A percentile compares a stretch with the other conserved stretches of the same genome.
Conservation (phyloP, 2,888 invertebrate species). For the Blastobasis adustella region DNA sequence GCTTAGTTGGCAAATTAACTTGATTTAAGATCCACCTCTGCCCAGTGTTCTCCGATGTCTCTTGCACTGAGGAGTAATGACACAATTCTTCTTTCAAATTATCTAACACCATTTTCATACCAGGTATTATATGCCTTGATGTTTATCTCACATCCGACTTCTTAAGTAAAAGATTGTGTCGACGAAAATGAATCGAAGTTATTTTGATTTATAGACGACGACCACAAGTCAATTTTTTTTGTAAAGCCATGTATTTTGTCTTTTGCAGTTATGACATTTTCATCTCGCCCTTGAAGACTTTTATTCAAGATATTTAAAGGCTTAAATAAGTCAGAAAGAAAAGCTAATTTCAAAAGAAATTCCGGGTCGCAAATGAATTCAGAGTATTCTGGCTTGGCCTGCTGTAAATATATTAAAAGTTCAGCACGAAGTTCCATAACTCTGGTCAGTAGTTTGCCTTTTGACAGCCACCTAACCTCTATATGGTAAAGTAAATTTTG, state of each 20-base stretch:
- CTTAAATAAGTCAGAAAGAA: slow-evolving; percentile 18
- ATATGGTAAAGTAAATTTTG: slow-evolving; percentile 13
- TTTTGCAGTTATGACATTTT: slow-evolving; percentile 20
- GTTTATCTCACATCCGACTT: slow-evolving; percentile 14
- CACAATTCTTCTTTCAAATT: slow-evolving; percentile 17
- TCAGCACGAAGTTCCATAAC: slow-evolving; percentile 11
- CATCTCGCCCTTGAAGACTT: slow-evolving; percentile 16
- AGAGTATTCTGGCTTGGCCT: slow-evolving; percentile 10
- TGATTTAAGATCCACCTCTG: slow-evolving; percentile 12
- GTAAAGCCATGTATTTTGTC: slow-evolving; percentile 5
- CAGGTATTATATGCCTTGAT: slow-evolving; percentile 11
- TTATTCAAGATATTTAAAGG: slow-evolving; percentile 16
- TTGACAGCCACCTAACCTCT: slow-evolving; percentile 14
- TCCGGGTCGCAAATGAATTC: slow-evolving; percentile 13
- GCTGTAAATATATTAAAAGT: slow-evolving; percentile 4
- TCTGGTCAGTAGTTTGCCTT: slow-evolving; percentile 11
- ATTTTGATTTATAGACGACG: slow-evolving; percentile 5
- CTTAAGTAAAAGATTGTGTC: slow-evolving; percentile 14
- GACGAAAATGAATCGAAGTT: too few relatives aligned
- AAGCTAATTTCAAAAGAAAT: slow-evolving; percentile 21
- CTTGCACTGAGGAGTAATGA: slow-evolving; percentile 16
- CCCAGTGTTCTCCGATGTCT: slow-evolving; percentile 15
- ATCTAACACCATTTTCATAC: slow-evolving; percentile 12
- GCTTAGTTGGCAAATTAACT: slow-evolving; percentile 14
- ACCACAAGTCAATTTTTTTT: slow-evolving; percentile 1